phyloP scores from a whole-genome alignment of 2,113 vertebrate genomes.

The Onychostoma macrolepis region DNA sequence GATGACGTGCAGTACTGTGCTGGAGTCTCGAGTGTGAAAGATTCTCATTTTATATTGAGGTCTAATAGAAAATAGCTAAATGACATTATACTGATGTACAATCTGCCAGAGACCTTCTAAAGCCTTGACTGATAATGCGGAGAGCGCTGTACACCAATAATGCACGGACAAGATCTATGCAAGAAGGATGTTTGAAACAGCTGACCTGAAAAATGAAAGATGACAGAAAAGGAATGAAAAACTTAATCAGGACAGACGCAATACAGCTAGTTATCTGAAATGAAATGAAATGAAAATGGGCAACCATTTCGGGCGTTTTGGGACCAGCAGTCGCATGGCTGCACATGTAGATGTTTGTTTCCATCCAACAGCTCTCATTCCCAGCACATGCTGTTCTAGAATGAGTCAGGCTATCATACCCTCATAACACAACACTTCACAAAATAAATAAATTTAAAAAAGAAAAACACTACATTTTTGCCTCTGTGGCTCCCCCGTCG shows the following conservation, averaged over 20 bases:
- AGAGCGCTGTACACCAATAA: not conserved
- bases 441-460: slow-evolving; percentile 3
- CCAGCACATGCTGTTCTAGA: slow-evolving; percentile 11
- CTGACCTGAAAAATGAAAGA: not conserved
- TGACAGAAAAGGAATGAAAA: not conserved
- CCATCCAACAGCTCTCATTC: slow-evolving; percentile 6
- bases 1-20: not conserved
- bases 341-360: not conserved
- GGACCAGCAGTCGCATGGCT: slow-evolving; percentile 1
- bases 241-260: not conserved
- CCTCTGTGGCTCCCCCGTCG: not conserved
- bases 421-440: slow-evolving; percentile 4
- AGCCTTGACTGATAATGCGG: not conserved
- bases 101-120: not conserved
- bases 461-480: slow-evolving; percentile 1
- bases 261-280: slow-evolving; percentile 1
- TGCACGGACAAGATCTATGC: not conserved
- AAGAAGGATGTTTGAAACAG: not conserved
- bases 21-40: not conserved
- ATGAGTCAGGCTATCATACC: slow-evolving; percentile 33
- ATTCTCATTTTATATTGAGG: not conserved
- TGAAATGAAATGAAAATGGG: not conserved
- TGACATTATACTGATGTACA: not conserved
- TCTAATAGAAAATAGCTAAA: slow-evolving; percentile 1
- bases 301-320: not conserved